phyloP scores from a whole-genome alignment of 1,140 invertebrate species.

The Pseudomyrmex sp. region DNA sequence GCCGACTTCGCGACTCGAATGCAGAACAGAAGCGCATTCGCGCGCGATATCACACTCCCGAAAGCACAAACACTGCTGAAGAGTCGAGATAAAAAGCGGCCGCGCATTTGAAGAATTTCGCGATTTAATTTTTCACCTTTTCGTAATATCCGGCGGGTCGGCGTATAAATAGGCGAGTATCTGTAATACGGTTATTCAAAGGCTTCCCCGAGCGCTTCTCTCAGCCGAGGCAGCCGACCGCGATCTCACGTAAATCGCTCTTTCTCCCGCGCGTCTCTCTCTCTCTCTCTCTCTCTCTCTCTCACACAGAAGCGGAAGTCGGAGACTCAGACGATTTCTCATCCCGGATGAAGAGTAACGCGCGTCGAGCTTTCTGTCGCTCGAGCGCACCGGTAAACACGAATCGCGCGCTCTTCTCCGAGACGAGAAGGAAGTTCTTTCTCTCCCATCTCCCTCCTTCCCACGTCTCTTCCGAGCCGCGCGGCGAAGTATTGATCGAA shows the following conservation, averaged over 20 bases:
- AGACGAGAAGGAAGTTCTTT: background rate
- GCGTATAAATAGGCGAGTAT: constrained; percentile 33
- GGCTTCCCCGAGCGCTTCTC: constrained; percentile 4
- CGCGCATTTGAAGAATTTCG: background rate
- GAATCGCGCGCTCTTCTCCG: background rate
- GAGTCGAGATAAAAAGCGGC: too few relatives aligned
- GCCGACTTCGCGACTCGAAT: too few relatives aligned
- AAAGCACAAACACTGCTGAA: background rate
- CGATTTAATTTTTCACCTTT: constrained; percentile 41
- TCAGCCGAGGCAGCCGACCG: constrained; percentile 27
- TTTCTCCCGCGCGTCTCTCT: constrained; percentile 39
- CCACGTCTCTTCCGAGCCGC: background rate
- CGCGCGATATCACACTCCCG: background rate
- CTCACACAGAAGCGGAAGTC: constrained; percentile 31
- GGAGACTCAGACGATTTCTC: constrained; percentile 52
- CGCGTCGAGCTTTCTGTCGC: constrained; percentile 30
- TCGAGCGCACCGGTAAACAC: constrained; percentile 46
- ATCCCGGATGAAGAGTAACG: constrained; percentile 60
- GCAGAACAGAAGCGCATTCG: too few relatives aligned
- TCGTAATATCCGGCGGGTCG: background rate
- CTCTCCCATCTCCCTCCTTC: background rate
- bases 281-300: too few relatives aligned
- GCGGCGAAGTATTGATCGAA: constrained; percentile 37
- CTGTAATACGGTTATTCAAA: constrained; percentile 31
- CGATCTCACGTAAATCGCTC: constrained; percentile 60